These are phyloP conservation scores for Pammene aurita DNA, from an alignment of 2,888 invertebrate genomes.

Conservation along the genomic window DNA sequence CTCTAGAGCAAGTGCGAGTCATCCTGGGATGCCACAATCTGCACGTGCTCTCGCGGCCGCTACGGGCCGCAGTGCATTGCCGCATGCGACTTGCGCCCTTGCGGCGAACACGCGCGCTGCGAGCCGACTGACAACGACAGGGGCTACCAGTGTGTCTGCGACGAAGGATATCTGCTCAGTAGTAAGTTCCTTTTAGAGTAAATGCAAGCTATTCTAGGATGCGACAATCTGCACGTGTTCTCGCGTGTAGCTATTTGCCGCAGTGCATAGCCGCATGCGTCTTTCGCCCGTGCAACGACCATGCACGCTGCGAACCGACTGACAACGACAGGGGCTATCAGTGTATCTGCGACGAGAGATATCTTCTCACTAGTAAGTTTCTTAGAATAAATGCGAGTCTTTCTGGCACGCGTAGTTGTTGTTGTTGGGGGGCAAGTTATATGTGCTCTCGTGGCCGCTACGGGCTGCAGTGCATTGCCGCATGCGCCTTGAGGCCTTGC, in stretches of 20 bases:
- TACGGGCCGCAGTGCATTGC: slow-evolving; percentile 90
- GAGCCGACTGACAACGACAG: slow-evolving; percentile 76
- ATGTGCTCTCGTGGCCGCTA: slow-evolving; percentile 83
- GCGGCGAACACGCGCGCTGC: slow-evolving; percentile 89
- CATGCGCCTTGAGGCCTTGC: slow-evolving; percentile 94
- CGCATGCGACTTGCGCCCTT: slow-evolving; percentile 93
- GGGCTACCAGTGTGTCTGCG: slow-evolving; percentile 92
- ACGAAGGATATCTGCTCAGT: slow-evolving; percentile 86
- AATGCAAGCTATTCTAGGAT: slow-evolving; percentile 82
- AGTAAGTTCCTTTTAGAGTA: slow-evolving; percentile 75
- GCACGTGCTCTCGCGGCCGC: slow-evolving; percentile 87
- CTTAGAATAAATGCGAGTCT: too few species aligned
- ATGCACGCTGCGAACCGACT: slow-evolving; percentile 87
- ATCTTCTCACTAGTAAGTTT: too few species aligned
- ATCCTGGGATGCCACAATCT: slow-evolving; percentile 86
- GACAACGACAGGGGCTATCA: slow-evolving; percentile 85
- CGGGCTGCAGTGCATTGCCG: slow-evolving; percentile 89
- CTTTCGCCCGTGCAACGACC: slow-evolving; percentile 91
- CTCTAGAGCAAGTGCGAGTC: slow-evolving; percentile 72
- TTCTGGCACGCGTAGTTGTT: too few species aligned
- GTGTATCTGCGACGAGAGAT: slow-evolving; percentile 88
- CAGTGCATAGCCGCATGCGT: slow-evolving; percentile 92
- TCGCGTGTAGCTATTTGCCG: slow-evolving; percentile 87
- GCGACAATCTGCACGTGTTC: slow-evolving; percentile 86
- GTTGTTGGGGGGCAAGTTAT: too few species aligned